Conservation (phyloP, 2,888 invertebrate species). For the Amiota minor region DNA sequence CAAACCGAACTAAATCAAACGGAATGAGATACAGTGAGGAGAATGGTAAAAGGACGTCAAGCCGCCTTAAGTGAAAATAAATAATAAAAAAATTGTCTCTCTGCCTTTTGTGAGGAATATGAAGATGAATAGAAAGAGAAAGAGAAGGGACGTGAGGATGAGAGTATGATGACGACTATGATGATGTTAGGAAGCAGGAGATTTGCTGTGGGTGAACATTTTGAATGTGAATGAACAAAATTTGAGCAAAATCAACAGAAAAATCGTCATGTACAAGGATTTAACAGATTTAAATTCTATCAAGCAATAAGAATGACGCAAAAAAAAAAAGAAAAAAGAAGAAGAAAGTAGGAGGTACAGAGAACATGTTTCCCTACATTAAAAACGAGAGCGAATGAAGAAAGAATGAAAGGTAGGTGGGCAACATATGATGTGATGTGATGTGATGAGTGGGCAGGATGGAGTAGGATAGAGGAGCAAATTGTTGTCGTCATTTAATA, state of each 20-base stretch:
- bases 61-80: conserved; percentile 26
- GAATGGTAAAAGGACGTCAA: background rate
- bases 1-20: conserved; percentile 27
- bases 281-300: conserved; percentile 67
- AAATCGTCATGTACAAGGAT: conserved; percentile 63
- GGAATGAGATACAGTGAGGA: conserved; percentile 43
- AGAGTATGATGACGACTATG: conserved; percentile 26
- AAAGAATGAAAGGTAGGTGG: too few relatives aligned
- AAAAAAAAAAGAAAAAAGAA: too few relatives aligned
- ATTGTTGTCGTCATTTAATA: conserved; percentile 49
- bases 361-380: background rate
- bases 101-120: background rate
- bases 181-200: background rate
- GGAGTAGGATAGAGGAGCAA: background rate
- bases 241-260: conserved; percentile 49
- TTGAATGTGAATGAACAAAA: conserved; percentile 23
- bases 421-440: background rate
- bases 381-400: conserved; percentile 8
- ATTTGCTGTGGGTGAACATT: background rate
- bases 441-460: background rate
- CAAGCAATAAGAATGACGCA: conserved; percentile 42
- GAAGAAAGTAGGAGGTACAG: background rate
- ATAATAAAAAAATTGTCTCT: conserved; percentile 3
- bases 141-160: conserved; percentile 28
- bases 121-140: conserved; percentile 12